Percentiles rank a stretch among this genome's conserved stretches.
phyloP scores from a whole-genome alignment of 2,888 invertebrate genomes.

The Lepas anatifera region DNA sequence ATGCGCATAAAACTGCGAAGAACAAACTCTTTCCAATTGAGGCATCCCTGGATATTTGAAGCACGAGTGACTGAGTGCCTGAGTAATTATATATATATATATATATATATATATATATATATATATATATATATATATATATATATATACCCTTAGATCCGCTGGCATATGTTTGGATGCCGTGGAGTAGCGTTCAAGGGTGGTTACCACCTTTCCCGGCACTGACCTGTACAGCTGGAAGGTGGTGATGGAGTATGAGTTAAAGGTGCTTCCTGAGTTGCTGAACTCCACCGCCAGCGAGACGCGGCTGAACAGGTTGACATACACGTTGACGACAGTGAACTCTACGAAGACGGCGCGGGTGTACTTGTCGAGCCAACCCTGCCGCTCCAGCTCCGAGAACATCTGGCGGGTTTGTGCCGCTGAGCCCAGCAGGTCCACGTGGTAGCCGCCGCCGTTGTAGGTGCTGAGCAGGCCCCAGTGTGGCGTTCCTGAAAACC shows the following conservation, averaged over 20 bases:
- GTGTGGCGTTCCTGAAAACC: conserved; percentile 36
- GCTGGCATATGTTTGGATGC: too few species aligned
- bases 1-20: too few species aligned
- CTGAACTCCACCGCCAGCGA: conserved; percentile 20
- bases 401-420: conserved; percentile 29
- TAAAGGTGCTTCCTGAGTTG: conserved; percentile 24
- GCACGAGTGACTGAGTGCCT: too few species aligned
- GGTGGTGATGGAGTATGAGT: conserved; percentile 28
- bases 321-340: conserved; percentile 38
- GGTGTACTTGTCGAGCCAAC: conserved; percentile 39
- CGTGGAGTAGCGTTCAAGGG: too few species aligned
- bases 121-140: too few species aligned
- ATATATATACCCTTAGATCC: too few species aligned
- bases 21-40: too few species aligned
- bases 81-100: too few species aligned
- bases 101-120: too few species aligned
- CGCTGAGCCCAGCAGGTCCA: conserved; percentile 26
- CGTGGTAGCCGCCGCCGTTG: conserved; percentile 38
- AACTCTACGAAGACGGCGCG: conserved; percentile 41
- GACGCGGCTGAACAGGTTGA: conserved; percentile 29
- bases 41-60: too few species aligned
- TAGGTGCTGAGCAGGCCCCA: conserved; percentile 35
- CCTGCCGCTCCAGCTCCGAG: conserved; percentile 30
- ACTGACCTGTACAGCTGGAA: conserved; percentile 25
- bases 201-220: too few species aligned